Evolutionary conservation across 1,140 invertebrate genomes (phyloP).

Genomic region (Ditylenchus dipsaci): DNA sequence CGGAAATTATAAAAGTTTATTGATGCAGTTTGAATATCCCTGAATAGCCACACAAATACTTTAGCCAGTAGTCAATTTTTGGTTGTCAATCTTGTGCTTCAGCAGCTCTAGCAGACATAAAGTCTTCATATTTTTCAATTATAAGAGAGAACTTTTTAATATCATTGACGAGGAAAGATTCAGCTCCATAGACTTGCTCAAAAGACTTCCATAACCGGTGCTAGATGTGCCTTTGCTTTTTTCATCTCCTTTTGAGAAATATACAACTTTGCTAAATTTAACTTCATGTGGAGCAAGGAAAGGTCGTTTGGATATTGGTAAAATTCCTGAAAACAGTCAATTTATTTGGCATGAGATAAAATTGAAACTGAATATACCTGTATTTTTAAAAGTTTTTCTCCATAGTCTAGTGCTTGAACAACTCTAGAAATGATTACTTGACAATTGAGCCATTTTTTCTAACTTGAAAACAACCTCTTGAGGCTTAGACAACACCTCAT

Average conservation of each 20-base stretch:
- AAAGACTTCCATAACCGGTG: not conserved
- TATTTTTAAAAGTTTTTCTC: not conserved
- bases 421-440: not conserved
- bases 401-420: no score
- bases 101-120: no score
- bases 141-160: not conserved
- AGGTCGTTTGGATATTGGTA: conserved; percentile 7
- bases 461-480: not conserved
- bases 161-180: not conserved
- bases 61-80: no score
- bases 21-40: not conserved
- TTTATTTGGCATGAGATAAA: no score
- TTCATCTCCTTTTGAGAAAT: not conserved
- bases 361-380: no score
- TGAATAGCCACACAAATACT: not conserved
- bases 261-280: not conserved
- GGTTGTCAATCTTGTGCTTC: no score
- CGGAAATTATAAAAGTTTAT: not conserved
- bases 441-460: not conserved
- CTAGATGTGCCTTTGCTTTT: not conserved
- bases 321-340: not conserved
- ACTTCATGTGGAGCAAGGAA: conserved; percentile 2
- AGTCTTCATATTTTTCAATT: no score
- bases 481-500: not conserved
- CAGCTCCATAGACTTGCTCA: not conserved